A percentile compares a stretch with the other conserved stretches of the same genome.
Conservation (phyloP, 1,140 invertebrate species). For the Caenorhabditis tropicalis region DNA sequence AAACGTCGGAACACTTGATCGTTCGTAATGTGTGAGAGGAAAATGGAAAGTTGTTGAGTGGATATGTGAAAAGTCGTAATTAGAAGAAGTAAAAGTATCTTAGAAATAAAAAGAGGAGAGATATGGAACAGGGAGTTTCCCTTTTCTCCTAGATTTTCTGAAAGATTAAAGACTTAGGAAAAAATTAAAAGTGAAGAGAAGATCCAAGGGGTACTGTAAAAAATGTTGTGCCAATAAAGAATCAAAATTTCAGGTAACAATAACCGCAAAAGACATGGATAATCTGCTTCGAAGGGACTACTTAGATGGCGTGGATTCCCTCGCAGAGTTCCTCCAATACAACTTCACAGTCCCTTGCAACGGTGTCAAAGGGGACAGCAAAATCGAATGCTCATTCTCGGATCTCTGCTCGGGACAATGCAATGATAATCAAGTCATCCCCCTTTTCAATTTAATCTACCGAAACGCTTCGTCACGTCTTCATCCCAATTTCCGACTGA, state of each 20-base stretch:
- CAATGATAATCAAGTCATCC: conserved; percentile 59
- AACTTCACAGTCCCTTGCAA: conserved; percentile 58
- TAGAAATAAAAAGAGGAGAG: background rate
- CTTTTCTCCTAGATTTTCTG: too few species aligned
- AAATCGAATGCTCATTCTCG: conserved; percentile 50
- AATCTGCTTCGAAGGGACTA: conserved; percentile 56
- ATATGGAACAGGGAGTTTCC: too few species aligned
- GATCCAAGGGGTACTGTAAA: background rate
- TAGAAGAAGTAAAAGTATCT: background rate
- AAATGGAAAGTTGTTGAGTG: background rate
- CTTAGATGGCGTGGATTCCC: conserved; percentile 51
- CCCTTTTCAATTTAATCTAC: conserved; percentile 60
- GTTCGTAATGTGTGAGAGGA: background rate
- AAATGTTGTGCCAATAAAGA: too few species aligned
- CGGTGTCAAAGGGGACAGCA: background rate
- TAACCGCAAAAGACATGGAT: conserved; percentile 57
- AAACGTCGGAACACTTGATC: background rate
- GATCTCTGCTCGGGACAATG: conserved; percentile 57
- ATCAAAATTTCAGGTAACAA: conserved; percentile 53
- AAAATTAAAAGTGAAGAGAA: background rate
- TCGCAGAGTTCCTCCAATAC: conserved; percentile 55
- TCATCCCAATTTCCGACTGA: conserved; percentile 61
- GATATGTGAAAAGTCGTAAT: background rate
- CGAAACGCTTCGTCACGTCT: conserved; percentile 52
- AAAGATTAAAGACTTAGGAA: background rate